Conservation (phyloP, 1,140 invertebrate genomes). For the Drosophila baimaii region DNA sequence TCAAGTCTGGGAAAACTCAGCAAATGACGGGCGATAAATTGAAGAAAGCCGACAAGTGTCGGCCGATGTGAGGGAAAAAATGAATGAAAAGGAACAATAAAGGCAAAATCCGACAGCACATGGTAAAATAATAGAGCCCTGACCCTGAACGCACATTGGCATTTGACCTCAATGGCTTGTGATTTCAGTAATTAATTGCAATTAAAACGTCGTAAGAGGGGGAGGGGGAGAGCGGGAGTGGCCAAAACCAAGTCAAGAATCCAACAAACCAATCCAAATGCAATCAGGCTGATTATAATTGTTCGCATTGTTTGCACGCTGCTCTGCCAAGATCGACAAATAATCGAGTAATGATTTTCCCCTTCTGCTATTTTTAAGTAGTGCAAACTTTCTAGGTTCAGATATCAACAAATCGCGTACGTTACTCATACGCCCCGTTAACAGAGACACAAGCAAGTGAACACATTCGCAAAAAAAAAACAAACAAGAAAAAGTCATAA, state of each 20-base stretch:
- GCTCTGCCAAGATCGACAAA: conserved; percentile 58
- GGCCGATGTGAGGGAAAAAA: conserved; percentile 14
- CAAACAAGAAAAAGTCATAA: conserved; percentile 39
- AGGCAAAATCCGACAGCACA: not conserved
- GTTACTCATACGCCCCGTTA: conserved; percentile 72
- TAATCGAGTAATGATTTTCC: conserved; percentile 47
- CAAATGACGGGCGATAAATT: conserved; percentile 46
- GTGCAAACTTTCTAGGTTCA: conserved; percentile 19
- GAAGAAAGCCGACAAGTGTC: conserved; percentile 48
- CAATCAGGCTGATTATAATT: conserved; percentile 50
- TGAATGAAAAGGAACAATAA: not conserved
- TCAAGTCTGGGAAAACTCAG: conserved; percentile 41
- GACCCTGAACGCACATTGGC: conserved; percentile 29
- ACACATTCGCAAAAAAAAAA: conserved; percentile 41
- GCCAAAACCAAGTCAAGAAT: conserved; percentile 24
- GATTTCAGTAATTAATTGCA: conserved; percentile 71
- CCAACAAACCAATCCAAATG: conserved; percentile 42
- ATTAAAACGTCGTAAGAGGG: conserved; percentile 49
- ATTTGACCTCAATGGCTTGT: conserved; percentile 65
- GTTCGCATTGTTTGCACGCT: conserved; percentile 19
- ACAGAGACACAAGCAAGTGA: conserved; percentile 43
- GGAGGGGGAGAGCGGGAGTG: no score
- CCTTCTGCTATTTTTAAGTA: conserved; percentile 35
- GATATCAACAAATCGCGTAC: conserved; percentile 37
- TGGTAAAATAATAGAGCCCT: conserved; percentile 25